These are phyloP conservation scores for Melanotaenia nigrans DNA, from an alignment of 2,797 vertebrate species.

Conservation along the genomic window DNA sequence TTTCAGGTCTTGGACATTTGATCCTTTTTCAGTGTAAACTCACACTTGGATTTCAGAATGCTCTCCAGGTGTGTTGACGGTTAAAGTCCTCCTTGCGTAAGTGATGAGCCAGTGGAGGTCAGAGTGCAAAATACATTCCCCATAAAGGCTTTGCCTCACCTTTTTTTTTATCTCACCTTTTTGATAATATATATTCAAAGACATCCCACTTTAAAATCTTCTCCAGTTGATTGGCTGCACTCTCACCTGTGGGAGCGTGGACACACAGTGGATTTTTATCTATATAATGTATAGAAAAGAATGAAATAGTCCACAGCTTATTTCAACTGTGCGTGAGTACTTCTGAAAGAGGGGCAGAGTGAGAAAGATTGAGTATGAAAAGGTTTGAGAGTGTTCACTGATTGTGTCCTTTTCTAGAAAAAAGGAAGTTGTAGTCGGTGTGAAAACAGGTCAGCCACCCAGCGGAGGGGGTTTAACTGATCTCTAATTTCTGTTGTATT, in stretches of 20 bases:
- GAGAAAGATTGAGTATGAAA: constrained; percentile 21
- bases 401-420: constrained; percentile 39
- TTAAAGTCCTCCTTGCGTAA: constrained; percentile 47
- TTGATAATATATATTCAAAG: constrained; percentile 12
- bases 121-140: constrained; percentile 61
- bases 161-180: background rate
- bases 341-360: constrained; percentile 22
- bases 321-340: constrained; percentile 19
- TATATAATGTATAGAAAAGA: constrained; percentile 17
- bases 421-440: constrained; percentile 63
- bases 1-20: constrained; percentile 13
- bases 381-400: constrained; percentile 21
- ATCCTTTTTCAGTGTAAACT: constrained; percentile 28
- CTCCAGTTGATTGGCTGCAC: constrained; percentile 52
- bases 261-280: constrained; percentile 17
- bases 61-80: constrained; percentile 60
- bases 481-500: constrained; percentile 79
- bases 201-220: constrained; percentile 18
- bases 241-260: constrained; percentile 38
- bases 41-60: constrained; percentile 27
- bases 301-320: constrained; percentile 1
- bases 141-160: constrained; percentile 38
- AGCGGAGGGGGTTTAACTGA: constrained; percentile 58
- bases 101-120: constrained; percentile 65
- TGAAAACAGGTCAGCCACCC: constrained; percentile 53